These are phyloP conservation scores for Pterophyllum scalare DNA, from an alignment of 2,113 vertebrate species.

Conservation along the genomic window DNA sequence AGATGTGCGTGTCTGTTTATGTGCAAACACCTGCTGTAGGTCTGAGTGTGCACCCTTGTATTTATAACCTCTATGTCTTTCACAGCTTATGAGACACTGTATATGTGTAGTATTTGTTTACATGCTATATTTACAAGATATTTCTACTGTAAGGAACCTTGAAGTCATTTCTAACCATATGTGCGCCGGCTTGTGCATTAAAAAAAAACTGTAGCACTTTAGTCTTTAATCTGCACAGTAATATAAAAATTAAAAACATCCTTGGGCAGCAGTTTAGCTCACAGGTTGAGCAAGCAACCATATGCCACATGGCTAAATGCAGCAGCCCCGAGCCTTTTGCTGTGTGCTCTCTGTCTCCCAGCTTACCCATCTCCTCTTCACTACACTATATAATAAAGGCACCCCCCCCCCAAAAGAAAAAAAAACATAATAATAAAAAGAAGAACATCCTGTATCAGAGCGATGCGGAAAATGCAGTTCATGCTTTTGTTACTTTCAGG, in stretches of 20 bases:
- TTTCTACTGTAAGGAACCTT: not conserved
- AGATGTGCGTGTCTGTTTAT: not conserved
- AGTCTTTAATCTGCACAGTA: too few relatives aligned
- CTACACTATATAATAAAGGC: too few relatives aligned
- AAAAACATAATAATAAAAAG: too few relatives aligned
- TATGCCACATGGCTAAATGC: not conserved
- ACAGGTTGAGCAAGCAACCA: not conserved
- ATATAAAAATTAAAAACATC: not conserved
- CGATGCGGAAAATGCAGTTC: too few relatives aligned
- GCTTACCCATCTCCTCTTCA: too few relatives aligned
- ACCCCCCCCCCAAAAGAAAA: too few relatives aligned
- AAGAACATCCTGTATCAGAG: too few relatives aligned
- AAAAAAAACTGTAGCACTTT: not conserved
- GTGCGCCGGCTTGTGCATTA: not conserved
- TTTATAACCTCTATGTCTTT: not conserved
- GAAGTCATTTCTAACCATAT: not conserved
- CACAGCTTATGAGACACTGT: not conserved
- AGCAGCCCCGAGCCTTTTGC: not conserved
- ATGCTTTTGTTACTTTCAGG: too few relatives aligned
- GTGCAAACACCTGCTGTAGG: conserved; percentile 2
- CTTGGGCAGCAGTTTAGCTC: not conserved
- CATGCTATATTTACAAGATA: not conserved
- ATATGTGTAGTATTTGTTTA: not conserved
- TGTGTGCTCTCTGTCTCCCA: not conserved
- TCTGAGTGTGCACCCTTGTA: not conserved